Evolutionary conservation across 2,797 vertebrate species (phyloP), one percentile per base, ranked within the genome.

Genomic region (Caiman crocodilus): DNA sequence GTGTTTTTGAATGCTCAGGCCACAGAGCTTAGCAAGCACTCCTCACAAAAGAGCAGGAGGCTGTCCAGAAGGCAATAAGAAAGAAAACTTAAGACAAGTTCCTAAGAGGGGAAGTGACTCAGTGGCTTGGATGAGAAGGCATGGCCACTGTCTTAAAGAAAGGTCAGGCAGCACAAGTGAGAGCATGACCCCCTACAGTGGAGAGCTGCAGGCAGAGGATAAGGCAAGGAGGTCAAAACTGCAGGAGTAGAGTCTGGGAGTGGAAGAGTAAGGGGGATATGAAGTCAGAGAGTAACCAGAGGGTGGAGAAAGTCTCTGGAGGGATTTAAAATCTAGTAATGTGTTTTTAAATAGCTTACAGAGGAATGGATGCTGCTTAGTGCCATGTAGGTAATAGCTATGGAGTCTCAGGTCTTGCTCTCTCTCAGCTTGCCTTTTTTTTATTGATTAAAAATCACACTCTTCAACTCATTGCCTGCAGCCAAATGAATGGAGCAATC

Each of bases 241-340:
- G 76, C 59, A 73, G 85, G 82, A 89, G 32, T 2, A 1, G 84
- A 23, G 4, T 21, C 20, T 5, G 1, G 11, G 71, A 59, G 4
- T 74, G 82, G 79, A 87, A 78, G 79, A 64, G 42, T 76, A 87
- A 30, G 93, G 88, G 90, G 89, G 84, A 87, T 87, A 95, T 93
- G 92, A 94, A 80, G 92, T 95, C 92, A 95, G 92, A 76, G 94
- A 96, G 90, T 85, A 82, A 7, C 63, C 87, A 56, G 11, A 75
- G 88, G 91, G 90, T 90, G 94, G 91, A 90, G 89, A 79, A 71
- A 83, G 30, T 90, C 94, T 82, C 73, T 0, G n/a, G 94, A 76
- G 94, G 57, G 50, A 90, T 42, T 67, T 87, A 92, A 65, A 50
- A 88, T 96, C 89, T 94, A 95, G 92, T 64, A 92, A 69, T 25